Evolutionary conservation across 2,113 vertebrate species (phyloP).

Genomic region (Octodon degus): DNA sequence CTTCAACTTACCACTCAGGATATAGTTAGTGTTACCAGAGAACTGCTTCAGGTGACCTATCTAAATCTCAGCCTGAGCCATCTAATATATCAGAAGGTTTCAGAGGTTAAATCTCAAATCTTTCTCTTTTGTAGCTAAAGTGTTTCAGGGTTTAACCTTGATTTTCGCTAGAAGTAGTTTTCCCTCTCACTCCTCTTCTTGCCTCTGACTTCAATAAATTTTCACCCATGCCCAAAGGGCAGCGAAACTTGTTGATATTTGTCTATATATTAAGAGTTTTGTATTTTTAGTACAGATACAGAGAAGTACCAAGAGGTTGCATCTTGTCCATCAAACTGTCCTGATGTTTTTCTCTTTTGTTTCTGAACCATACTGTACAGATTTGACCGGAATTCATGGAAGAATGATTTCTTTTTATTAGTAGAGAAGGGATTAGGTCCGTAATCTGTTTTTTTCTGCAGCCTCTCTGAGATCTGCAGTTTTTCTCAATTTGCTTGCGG

Average conservation of each 20-base stretch:
- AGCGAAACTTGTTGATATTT: not conserved
- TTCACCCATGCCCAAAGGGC: not conserved
- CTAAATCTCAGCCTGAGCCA: not conserved
- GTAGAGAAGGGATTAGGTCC: rapidly evolving
- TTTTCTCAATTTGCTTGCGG: not conserved
- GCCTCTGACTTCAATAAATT: not conserved
- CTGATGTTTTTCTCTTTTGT: not conserved
- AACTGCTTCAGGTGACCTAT: no score
- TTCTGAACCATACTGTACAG: not conserved
- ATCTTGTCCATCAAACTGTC: not conserved
- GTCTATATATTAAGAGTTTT: not conserved
- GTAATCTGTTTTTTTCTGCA: not conserved
- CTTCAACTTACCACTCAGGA: no score
- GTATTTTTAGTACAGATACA: not conserved
- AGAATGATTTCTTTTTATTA: not conserved
- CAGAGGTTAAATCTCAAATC: not conserved
- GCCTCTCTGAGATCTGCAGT: no score
- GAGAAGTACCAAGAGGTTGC: not conserved
- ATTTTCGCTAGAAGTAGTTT: no score
- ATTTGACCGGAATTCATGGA: not conserved
- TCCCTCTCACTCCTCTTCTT: not conserved
- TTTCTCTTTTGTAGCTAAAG: not conserved
- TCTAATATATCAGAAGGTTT: no score
- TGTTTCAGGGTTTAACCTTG: not conserved
- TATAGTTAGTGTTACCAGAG: not conserved